Conservation (phyloP, 2,888 invertebrate genomes). For the Parapristionchus giblindavisi region DNA sequence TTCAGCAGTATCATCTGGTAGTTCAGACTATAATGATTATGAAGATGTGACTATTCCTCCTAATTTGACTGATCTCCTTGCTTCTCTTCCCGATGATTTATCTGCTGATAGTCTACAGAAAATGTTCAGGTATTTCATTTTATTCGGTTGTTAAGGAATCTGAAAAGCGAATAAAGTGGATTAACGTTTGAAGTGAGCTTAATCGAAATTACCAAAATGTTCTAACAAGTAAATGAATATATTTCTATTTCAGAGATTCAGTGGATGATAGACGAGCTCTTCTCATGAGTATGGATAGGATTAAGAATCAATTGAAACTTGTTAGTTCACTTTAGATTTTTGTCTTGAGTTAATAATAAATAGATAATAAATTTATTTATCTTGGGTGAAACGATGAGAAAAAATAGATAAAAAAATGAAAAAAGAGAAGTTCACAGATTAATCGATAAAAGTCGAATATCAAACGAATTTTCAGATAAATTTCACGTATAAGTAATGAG, state of each 20-base stretch:
- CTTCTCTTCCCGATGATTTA: slow-evolving; percentile 65
- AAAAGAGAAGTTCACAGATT: not conserved
- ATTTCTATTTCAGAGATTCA: slow-evolving; percentile 56
- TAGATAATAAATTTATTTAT: not conserved
- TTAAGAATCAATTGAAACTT: slow-evolving; percentile 54
- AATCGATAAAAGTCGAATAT: not conserved
- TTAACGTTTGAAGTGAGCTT: too few species aligned
- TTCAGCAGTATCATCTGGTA: slow-evolving; percentile 22
- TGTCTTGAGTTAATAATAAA: not conserved
- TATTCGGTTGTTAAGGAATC: not conserved
- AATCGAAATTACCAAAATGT: too few species aligned
- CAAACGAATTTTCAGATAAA: too few species aligned
- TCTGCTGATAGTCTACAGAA: slow-evolving; percentile 62
- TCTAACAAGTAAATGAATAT: not conserved
- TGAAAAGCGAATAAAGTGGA: too few species aligned
- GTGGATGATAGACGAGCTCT: slow-evolving; percentile 65
- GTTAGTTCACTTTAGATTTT: not conserved
- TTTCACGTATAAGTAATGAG: too few species aligned
- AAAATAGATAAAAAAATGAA: not conserved
- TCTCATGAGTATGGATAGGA: slow-evolving; percentile 59
- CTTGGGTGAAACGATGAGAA: not conserved
- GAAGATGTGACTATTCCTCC: slow-evolving; percentile 67
- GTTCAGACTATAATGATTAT: slow-evolving; percentile 63
- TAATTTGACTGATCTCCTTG: slow-evolving; percentile 64
- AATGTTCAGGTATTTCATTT: slow-evolving; percentile 57